Evolutionary conservation across 2,888 invertebrate genomes (phyloP), one percentile per base, ranked within the genome.

Genomic region (Idaea aversata): DNA sequence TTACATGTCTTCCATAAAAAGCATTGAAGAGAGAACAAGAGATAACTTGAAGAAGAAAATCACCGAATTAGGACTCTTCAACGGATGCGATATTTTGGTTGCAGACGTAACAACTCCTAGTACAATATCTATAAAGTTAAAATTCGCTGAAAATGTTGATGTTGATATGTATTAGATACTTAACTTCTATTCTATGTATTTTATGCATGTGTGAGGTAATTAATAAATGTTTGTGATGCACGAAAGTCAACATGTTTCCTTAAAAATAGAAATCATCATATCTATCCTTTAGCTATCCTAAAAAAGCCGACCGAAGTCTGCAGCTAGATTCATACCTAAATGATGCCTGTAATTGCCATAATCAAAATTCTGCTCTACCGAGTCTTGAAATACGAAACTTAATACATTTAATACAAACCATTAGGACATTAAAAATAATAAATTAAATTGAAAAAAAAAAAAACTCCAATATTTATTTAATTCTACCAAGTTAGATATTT

Each of bases 81-180:
- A 98, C 87, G 98, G 98, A 0, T 96, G 96, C 64, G 97, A 98
- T 82, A 93, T 99, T 65, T 94, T 97, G 74, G 98, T 99, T 1
- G 98, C 99, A 0, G 99, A 99, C 93, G 93, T 96, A 25, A 99
- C 99, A 4, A 96, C 97, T 5, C 98, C 99, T 0, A 96, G 95
- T 77, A 95, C 97, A 7, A 89, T 97, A 62, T 94, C 96, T n/a
- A 91, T 97, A 65, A 95, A 95, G 84, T 93, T 98, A 35, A 96
- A 96, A 83, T 96, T 95, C 83, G 70, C 79, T 61, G 87, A 88
- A 72, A 94, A 93, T 83, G 68, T 79, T 83, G 95, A 94, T 86
- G 88, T 92, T n/a, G 92, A 93, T 67, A 92, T 93, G 92, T 74
- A 78, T 13, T 47, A 47, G 47, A 3, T 25, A 2, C 25, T 7